phyloP scores from a whole-genome alignment of 1,140 invertebrate species.

The Armadillidium nasatum region DNA sequence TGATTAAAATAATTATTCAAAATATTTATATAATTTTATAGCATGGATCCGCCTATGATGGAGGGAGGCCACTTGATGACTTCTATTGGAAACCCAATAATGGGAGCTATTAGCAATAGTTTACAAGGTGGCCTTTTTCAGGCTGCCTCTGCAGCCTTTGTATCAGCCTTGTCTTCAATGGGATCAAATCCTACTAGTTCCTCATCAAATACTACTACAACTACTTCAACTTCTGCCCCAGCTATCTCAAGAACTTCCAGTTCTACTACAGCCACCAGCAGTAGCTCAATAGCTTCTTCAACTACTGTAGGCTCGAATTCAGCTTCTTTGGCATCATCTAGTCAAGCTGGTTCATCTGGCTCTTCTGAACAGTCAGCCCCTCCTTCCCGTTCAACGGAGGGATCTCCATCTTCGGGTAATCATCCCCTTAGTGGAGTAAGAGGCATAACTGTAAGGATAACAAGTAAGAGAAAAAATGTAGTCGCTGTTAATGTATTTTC shows the following conservation, averaged over 20 bases:
- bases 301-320: not conserved
- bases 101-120: constrained; percentile 30
- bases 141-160: constrained; percentile 51
- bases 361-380: constrained; percentile 5
- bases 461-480: constrained; percentile 29
- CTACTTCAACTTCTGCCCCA: constrained; percentile 23
- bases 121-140: constrained; percentile 49
- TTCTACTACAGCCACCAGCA: constrained; percentile 8
- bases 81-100: constrained; percentile 5
- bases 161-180: constrained; percentile 51
- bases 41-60: constrained; percentile 35
- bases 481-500: no score
- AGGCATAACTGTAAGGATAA: constrained; percentile 40
- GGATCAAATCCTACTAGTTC: constrained; percentile 22
- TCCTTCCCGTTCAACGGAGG: constrained; percentile 38
- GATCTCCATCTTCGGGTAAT: constrained; percentile 26
- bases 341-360: not conserved
- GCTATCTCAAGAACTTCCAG: not conserved
- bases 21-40: no score
- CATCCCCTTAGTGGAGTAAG: constrained; percentile 39
- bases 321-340: constrained; percentile 17
- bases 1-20: no score
- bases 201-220: constrained; percentile 31
- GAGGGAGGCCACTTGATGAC: constrained; percentile 25
- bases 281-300: no score